phyloP scores from a whole-genome alignment of 2,888 invertebrate genomes.

The Drosophila dives region DNA sequence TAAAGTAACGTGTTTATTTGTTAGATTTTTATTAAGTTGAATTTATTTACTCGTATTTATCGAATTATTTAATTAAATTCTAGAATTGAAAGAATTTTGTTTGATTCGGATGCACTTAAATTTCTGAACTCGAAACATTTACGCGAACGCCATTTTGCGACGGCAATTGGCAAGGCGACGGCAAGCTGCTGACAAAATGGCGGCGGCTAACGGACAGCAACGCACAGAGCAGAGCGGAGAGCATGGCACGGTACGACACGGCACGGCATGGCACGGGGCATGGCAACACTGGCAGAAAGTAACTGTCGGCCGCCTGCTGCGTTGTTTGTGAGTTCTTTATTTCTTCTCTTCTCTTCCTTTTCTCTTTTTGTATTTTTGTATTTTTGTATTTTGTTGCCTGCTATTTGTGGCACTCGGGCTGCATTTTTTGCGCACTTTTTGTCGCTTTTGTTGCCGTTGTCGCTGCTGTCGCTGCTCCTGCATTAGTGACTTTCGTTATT shows the following conservation, averaged over 20 bases:
- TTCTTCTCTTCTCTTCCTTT: constrained; percentile 23
- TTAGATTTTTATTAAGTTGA: not conserved
- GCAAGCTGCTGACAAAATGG: constrained; percentile 69
- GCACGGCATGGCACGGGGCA: constrained; percentile 54
- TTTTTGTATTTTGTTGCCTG: constrained; percentile 30
- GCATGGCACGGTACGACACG: constrained; percentile 45
- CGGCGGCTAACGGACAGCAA: constrained; percentile 62
- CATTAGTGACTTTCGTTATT: constrained; percentile 43
- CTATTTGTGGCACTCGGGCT: constrained; percentile 61
- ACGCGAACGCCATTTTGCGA: constrained; percentile 67
- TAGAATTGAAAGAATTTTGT: not conserved
- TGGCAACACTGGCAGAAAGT: constrained; percentile 56
- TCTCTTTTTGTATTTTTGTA: constrained; percentile 17
- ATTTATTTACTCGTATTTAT: not conserved
- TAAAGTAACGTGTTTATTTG: not conserved
- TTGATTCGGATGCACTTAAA: constrained; percentile 14
- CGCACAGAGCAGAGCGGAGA: constrained; percentile 17
- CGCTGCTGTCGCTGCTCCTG: constrained; percentile 35
- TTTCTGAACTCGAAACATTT: constrained; percentile 17
- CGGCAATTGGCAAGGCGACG: constrained; percentile 65
- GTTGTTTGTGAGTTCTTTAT: constrained; percentile 46
- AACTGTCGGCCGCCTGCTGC: constrained; percentile 61
- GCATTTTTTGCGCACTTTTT: constrained; percentile 71
- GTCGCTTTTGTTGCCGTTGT: constrained; percentile 67
- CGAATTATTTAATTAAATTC: not conserved